Percentiles rank a stretch among this genome's conserved stretches.
phyloP scores from a whole-genome alignment of 2,113 vertebrate genomes.

The Scomber japonicus region DNA sequence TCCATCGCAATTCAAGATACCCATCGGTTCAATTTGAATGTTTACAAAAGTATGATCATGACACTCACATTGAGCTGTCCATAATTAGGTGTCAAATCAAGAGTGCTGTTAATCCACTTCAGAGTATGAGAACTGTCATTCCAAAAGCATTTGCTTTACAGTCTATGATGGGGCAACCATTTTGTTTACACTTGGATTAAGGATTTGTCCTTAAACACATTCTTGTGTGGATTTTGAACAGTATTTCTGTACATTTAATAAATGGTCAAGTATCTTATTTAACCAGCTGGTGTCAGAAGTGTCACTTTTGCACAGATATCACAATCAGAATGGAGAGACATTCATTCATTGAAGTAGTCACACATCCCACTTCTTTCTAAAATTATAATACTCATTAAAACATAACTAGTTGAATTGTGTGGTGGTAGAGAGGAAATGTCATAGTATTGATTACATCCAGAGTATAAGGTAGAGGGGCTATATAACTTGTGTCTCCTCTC shows the following conservation, averaged over 20 bases:
- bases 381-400: neutral
- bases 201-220: conserved; percentile 64
- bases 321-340: neutral
- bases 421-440: neutral
- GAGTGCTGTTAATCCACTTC: conserved; percentile 49
- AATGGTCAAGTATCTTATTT: conserved; percentile 79
- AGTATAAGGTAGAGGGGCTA: neutral
- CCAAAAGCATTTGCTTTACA: conserved; percentile 60
- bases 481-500: conserved; percentile 11
- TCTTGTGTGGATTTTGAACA: conserved; percentile 82
- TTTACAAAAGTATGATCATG: conserved; percentile 69
- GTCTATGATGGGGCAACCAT: conserved; percentile 52
- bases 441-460: conserved; percentile 16
- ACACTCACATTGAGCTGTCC: conserved; percentile 67
- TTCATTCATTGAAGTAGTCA: conserved; percentile 1
- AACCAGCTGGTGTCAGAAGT: conserved; percentile 62
- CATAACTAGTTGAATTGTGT: neutral
- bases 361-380: neutral
- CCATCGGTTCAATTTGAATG: conserved; percentile 57
- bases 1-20: conserved; percentile 51
- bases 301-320: conserved; percentile 30
- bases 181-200: conserved; percentile 78
- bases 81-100: conserved; percentile 59
- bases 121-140: conserved; percentile 49
- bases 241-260: conserved; percentile 85